phyloP scores from a whole-genome alignment of 2,888 invertebrate species.

The Cosmorhoe ocellata region DNA sequence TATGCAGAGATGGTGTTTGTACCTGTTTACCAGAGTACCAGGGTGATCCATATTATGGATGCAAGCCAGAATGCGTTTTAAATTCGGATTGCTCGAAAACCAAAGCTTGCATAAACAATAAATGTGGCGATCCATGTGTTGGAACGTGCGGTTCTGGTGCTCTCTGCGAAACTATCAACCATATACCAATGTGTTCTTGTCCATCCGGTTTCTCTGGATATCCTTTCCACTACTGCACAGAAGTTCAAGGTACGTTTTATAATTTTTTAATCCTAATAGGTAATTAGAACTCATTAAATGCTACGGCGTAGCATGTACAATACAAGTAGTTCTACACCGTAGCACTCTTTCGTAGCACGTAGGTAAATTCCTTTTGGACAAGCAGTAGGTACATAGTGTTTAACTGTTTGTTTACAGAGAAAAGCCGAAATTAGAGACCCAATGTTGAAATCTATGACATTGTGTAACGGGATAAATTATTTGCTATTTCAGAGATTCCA shows the following conservation, averaged over 20 bases:
- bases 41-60: constrained; percentile 88
- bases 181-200: constrained; percentile 87
- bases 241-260: constrained; percentile 52
- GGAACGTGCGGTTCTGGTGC: constrained; percentile 86
- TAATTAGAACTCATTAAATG: not conserved
- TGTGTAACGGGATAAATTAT: not conserved
- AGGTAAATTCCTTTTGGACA: no score
- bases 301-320: no score
- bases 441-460: not conserved
- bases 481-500: constrained; percentile 47
- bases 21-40: constrained; percentile 87
- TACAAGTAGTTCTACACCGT: no score
- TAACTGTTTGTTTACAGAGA: no score
- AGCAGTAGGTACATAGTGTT: no score
- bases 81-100: constrained; percentile 87
- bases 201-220: constrained; percentile 84
- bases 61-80: constrained; percentile 90
- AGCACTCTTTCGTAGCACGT: no score
- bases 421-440: no score
- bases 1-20: constrained; percentile 86
- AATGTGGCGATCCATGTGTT: constrained; percentile 88
- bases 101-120: constrained; percentile 87
- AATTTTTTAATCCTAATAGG: not conserved
- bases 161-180: constrained; percentile 84
- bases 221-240: constrained; percentile 83